These are phyloP conservation scores for Chaetodon trifascialis DNA, from an alignment of 2,113 vertebrate genomes.

Conservation along the genomic window DNA sequence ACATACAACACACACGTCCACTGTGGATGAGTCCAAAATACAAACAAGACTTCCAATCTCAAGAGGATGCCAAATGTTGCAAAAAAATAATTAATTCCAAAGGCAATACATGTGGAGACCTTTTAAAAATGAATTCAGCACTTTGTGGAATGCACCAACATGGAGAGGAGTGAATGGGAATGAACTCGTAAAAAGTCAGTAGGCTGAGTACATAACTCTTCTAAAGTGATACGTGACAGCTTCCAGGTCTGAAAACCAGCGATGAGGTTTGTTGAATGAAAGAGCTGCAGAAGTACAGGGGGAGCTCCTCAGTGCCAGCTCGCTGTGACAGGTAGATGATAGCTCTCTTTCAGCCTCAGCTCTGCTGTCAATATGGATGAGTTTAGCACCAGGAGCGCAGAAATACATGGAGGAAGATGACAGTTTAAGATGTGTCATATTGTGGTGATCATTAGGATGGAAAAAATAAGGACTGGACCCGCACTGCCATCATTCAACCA, in stretches of 20 bases:
- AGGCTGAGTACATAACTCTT: conserved; percentile 5
- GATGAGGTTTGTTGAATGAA: conserved; percentile 33
- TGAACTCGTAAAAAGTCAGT: conserved; percentile 1
- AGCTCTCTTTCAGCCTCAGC: conserved; percentile 46
- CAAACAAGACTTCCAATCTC: too few species aligned
- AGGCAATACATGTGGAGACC: background rate
- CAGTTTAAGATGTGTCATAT: conserved; percentile 29
- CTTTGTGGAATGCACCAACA: background rate
- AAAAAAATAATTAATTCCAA: conserved; percentile 26
- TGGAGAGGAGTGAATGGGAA: background rate
- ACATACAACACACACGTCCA: too few species aligned
- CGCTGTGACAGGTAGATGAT: conserved; percentile 72
- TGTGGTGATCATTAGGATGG: conserved; percentile 18
- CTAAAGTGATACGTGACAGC: conserved; percentile 23
- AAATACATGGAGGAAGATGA: conserved; percentile 40
- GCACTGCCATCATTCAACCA: background rate
- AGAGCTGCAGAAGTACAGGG: conserved; percentile 30
- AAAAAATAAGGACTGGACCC: conserved; percentile 6
- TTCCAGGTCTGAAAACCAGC: conserved; percentile 39
- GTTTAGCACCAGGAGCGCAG: background rate
- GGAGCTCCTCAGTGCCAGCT: conserved; percentile 50
- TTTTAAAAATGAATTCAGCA: conserved; percentile 28
- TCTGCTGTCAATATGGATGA: conserved; percentile 67
- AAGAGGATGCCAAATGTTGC: too few species aligned
- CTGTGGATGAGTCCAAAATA: too few species aligned